phyloP scores from a whole-genome alignment of 2,113 vertebrate genomes.

The Naja naja region DNA sequence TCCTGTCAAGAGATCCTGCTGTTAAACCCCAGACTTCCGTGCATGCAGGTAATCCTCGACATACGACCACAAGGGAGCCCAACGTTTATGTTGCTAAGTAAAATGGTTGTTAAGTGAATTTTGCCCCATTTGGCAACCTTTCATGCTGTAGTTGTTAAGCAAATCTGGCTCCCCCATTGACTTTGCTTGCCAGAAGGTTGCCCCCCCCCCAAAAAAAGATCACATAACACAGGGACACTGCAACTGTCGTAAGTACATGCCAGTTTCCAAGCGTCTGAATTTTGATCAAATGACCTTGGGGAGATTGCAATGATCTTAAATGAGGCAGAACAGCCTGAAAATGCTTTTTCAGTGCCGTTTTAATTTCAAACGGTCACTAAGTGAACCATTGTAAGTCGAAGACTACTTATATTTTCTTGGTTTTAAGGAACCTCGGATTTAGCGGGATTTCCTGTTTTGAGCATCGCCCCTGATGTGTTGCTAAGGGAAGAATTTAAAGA shows the following conservation, averaged over 20 bases:
- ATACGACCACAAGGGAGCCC: neutral
- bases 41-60: too few relatives aligned
- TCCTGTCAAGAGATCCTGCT: neutral
- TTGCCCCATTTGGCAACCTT: too few relatives aligned
- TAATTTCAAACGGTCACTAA: neutral
- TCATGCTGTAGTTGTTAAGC: too few relatives aligned
- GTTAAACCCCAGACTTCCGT: too few relatives aligned
- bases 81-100: neutral
- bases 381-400: neutral
- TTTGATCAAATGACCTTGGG: neutral
- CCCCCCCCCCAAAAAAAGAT: neutral
- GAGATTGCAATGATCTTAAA: neutral
- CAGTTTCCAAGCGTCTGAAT: neutral
- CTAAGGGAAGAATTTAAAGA: neutral
- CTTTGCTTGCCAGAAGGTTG: neutral
- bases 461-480: neutral
- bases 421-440: neutral
- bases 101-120: too few relatives aligned
- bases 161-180: too few relatives aligned
- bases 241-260: neutral
- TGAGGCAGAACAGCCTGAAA: neutral
- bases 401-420: neutral
- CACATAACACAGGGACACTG: neutral
- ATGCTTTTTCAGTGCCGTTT: neutral
- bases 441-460: neutral